Conservation (phyloP, 2,888 invertebrate species). For the Periphyllus acericola region DNA sequence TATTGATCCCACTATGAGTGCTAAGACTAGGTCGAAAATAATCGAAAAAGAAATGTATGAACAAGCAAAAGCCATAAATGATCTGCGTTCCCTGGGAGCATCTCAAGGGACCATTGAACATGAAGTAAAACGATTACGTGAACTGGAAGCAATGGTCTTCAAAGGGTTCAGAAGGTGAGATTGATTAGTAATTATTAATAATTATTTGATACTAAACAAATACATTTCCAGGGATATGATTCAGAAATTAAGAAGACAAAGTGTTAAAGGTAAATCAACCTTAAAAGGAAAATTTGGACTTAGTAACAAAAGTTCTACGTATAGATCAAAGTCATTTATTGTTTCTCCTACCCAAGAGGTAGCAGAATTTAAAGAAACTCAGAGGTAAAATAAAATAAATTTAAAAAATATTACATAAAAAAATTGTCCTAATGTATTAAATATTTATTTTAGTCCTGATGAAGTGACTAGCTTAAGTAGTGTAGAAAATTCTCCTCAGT, state of each 20-base stretch:
- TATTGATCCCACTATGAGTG: constrained; percentile 81
- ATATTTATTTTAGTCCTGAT: constrained; percentile 30
- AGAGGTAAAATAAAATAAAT: constrained; percentile 33
- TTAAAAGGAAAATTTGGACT: constrained; percentile 83
- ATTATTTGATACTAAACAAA: constrained; percentile 2
- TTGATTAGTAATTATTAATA: background rate
- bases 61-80: constrained; percentile 94
- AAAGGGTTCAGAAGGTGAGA: constrained; percentile 84
- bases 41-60: constrained; percentile 98
- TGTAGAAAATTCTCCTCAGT: constrained; percentile 56
- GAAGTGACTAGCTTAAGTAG: constrained; percentile 56
- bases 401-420: background rate
- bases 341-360: constrained; percentile 73
- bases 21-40: constrained; percentile 86
- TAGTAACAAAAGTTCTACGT: constrained; percentile 73
- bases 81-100: constrained; percentile 87
- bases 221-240: constrained; percentile 81
- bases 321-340: constrained; percentile 81
- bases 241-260: constrained; percentile 86
- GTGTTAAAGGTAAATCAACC: constrained; percentile 74
- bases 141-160: constrained; percentile 92
- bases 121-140: constrained; percentile 90
- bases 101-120: constrained; percentile 90
- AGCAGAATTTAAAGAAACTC: constrained; percentile 44
- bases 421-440: constrained; percentile 14